Evolutionary conservation across 2,888 invertebrate genomes (phyloP).

Genomic region (Dilophus febrilis): DNA sequence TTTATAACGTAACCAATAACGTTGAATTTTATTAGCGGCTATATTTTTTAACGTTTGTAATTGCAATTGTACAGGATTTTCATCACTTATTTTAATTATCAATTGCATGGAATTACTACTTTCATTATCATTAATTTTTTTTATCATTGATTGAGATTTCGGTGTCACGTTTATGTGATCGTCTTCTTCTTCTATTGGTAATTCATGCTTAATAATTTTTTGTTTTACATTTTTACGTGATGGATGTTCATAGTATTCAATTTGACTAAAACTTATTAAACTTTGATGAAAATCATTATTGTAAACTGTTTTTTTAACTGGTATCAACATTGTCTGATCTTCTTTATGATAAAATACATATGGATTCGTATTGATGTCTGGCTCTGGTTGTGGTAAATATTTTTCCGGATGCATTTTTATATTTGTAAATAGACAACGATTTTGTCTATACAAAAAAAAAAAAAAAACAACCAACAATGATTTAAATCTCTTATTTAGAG

Average conservation of each 20-base stretch:
- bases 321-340: conserved; percentile 20
- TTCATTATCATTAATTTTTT: no score
- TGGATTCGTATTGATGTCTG: conserved; percentile 2
- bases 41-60: background rate
- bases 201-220: no score
- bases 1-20: conserved; percentile 25
- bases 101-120: no score
- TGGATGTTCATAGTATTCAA: background rate
- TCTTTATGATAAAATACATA: conserved; percentile 22
- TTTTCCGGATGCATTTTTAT: conserved; percentile 10
- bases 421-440: conserved; percentile 14
- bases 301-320: conserved; percentile 21
- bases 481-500: background rate
- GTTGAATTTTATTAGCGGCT: conserved; percentile 19
- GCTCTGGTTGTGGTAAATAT: conserved; percentile 8
- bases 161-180: background rate
- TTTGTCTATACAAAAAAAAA: no score
- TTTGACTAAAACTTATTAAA: background rate
- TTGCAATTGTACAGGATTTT: background rate
- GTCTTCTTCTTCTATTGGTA: background rate
- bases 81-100: no score
- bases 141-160: background rate
- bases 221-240: no score
- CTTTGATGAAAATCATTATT: conserved; percentile 17
- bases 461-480: no score